phyloP scores from a whole-genome alignment of 1,140 invertebrate genomes.

The Lethocerus indicus region DNA sequence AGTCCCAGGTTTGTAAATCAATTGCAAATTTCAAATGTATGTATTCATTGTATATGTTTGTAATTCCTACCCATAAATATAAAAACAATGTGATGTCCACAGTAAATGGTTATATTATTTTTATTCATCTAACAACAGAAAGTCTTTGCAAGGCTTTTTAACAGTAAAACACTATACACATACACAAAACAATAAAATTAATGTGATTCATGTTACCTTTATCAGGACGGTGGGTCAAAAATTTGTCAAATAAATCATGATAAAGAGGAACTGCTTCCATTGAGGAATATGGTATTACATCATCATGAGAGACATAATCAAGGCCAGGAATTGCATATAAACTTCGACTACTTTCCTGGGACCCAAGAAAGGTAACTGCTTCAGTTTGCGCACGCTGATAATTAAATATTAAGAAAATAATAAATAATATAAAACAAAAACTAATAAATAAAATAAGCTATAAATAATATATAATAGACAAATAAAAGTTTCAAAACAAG shows the following conservation, averaged over 20 bases:
- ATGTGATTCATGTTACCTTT: slow-evolving; percentile 41
- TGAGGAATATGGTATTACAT: slow-evolving; percentile 73
- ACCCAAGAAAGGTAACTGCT: slow-evolving; percentile 92
- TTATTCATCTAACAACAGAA: too few relatives aligned
- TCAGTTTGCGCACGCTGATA: slow-evolving; percentile 83
- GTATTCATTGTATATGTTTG: too few relatives aligned
- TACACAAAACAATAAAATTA: slow-evolving; percentile 1
- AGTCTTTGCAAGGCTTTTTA: too few relatives aligned
- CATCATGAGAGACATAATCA: slow-evolving; percentile 94
- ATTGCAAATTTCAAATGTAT: too few relatives aligned
- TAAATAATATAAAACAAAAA: not conserved
- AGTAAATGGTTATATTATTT: not conserved
- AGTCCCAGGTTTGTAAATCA: too few relatives aligned
- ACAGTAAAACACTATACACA: slow-evolving; percentile 4
- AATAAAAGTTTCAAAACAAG: not conserved
- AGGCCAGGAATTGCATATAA: slow-evolving; percentile 88
- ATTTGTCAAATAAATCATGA: slow-evolving; percentile 94
- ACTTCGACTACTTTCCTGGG: slow-evolving; percentile 83
- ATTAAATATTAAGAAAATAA: slow-evolving; percentile 7
- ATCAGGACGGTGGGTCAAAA: slow-evolving; percentile 61
- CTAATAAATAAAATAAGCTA: not conserved
- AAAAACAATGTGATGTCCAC: not conserved
- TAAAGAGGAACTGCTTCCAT: slow-evolving; percentile 68
- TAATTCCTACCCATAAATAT: too few relatives aligned
- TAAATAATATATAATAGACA: not conserved